Evolutionary conservation across 2,888 invertebrate species (phyloP).

Genomic region (Psylliodes chrysocephalus): DNA sequence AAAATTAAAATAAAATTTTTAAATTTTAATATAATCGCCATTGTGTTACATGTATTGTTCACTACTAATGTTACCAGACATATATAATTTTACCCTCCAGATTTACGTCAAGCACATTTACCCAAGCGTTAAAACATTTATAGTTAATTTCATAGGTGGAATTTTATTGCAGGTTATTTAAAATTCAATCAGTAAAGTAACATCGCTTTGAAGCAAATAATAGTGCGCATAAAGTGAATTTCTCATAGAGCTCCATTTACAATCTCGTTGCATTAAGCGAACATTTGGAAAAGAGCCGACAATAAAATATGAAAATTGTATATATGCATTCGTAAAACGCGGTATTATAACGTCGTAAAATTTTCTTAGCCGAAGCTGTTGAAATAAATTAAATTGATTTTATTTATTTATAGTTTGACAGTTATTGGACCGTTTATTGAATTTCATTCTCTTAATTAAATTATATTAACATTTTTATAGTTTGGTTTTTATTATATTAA

Average conservation of each 20-base stretch:
- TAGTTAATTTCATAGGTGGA: slow-evolving; percentile 10
- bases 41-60: no score
- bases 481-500: no score
- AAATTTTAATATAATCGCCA: no score
- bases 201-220: slow-evolving; percentile 5
- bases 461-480: no score
- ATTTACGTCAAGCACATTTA: background rate
- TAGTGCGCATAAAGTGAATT: slow-evolving; percentile 2
- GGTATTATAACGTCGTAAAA: background rate
- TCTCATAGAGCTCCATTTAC: slow-evolving; percentile 3
- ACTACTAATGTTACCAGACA: no score
- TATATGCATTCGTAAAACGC: slow-evolving; percentile 2
- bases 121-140: slow-evolving; percentile 9
- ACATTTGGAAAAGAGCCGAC: slow-evolving; percentile 4
- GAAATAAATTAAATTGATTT: no score
- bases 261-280: slow-evolving; percentile 4
- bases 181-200: slow-evolving; percentile 18
- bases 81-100: background rate
- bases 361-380: no score
- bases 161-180: slow-evolving; percentile 11
- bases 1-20: no score
- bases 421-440: no score
- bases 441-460: no score
- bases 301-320: slow-evolving; percentile 15
- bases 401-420: no score